phyloP scores from a whole-genome alignment of 2,888 invertebrate genomes.

The Mimumesa dahlbomi region DNA sequence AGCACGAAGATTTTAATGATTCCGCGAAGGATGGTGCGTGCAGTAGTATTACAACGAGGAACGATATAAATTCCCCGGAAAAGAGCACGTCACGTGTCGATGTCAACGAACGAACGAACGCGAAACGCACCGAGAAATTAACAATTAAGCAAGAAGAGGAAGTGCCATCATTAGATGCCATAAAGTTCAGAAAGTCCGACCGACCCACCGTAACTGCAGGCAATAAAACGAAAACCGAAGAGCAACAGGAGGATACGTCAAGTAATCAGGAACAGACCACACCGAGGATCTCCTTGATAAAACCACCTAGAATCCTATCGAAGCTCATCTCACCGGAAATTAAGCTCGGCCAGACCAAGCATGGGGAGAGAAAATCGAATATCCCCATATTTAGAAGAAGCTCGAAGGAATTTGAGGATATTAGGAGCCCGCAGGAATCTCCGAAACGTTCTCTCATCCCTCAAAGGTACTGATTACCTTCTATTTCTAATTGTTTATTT shows the following conservation, averaged over 20 bases:
- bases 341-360: conserved; percentile 56
- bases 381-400: conserved; percentile 76
- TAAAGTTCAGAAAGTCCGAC: conserved; percentile 56
- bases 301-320: conserved; percentile 70
- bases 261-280: conserved; percentile 41
- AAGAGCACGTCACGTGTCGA: conserved; percentile 31
- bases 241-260: conserved; percentile 48
- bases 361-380: conserved; percentile 75
- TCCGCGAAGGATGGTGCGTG: conserved; percentile 10
- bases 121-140: conserved; percentile 47
- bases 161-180: conserved; percentile 41
- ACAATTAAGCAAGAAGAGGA: conserved; percentile 46
- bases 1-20: conserved; percentile 25
- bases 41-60: conserved; percentile 21
- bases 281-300: conserved; percentile 69
- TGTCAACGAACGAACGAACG: conserved; percentile 54
- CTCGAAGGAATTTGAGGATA: conserved; percentile 77
- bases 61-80: conserved; percentile 32
- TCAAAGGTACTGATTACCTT: conserved; percentile 68
- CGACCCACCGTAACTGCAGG: conserved; percentile 34
- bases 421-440: conserved; percentile 75
- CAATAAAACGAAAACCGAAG: conserved; percentile 47
- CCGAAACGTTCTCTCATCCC: conserved; percentile 78
- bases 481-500: neutral
- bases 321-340: conserved; percentile 60